Base-by-base conservation (phyloP, 2,888 invertebrate genomes). In the Harpagoxenus sublaevis region DNA sequence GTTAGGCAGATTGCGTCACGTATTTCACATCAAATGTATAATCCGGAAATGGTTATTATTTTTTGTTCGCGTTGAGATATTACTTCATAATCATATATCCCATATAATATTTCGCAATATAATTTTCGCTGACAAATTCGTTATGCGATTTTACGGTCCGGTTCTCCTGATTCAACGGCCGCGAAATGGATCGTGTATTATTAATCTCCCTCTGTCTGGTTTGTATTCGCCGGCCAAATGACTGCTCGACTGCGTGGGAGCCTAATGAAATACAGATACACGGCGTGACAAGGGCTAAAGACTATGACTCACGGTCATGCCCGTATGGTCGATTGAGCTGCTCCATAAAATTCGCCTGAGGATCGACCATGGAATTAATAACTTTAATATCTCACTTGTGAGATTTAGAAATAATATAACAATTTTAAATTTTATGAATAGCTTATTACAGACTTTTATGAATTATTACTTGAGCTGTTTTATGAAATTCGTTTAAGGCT, bases 231-330 rank as follows among this genome's bases (percentile, higher is more conserved):
- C 5, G 28, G 28, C 28, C 55, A 66, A 65, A 65, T 42, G 28
- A 68, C n/a, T 23, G 66, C 45, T 68, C 31, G 66, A 31, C n/a
- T 78, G 90, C 92, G 91, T 91, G 89, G 90, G 90, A 91, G 91
- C 83, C 57, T 74, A 86, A 89, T 82, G 85, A 89, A 89, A 87
- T 86, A 87, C 87, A 87, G 84, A 91, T 90, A 87, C 2, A 81
- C 66, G 83, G 71, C 48, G 78, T 86, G 84, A 85, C 86, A 86
- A 79, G 62, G 65, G 77, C 62, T 85, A 68, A 83, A 66, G 45
- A 39, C 39, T 66, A 31, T 45, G 28, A n/a, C 35, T 65, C 63
- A 78, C 42, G 6, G 35, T 78, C 66, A 78, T 31, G 45, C n/a
- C n/a, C 55, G 42, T 55, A 78, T 57, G 45, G 66, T 75, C 48